Evolutionary conservation across 2,888 invertebrate species (phyloP).

Genomic region (Agapostemon virescens): DNA sequence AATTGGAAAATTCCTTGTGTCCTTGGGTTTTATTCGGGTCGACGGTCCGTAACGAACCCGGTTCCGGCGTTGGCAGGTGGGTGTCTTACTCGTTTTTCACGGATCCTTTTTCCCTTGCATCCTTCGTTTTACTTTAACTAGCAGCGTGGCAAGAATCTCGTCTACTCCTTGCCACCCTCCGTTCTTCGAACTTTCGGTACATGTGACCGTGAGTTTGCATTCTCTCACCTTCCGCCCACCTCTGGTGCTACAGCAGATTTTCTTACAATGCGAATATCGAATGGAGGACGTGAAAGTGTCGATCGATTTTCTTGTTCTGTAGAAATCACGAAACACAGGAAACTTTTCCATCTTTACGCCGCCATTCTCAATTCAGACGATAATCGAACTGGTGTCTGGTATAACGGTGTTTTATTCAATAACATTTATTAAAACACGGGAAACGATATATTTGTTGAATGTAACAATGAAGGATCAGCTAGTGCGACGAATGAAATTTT

Average conservation of each 20-base stretch:
- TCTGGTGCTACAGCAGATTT: background rate
- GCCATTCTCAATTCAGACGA: too few relatives aligned
- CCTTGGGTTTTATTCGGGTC: conserved; percentile 43
- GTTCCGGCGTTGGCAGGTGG: conserved; percentile 47
- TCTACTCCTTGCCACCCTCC: background rate
- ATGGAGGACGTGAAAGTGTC: background rate
- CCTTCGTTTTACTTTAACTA: conserved; percentile 22
- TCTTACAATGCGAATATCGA: background rate
- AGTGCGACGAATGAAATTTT: too few relatives aligned
- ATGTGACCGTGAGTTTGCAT: conserved; percentile 12
- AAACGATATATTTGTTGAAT: too few relatives aligned
- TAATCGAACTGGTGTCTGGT: too few relatives aligned
- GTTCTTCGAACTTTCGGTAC: background rate
- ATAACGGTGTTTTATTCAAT: too few relatives aligned
- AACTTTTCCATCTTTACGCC: background rate
- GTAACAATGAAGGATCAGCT: too few relatives aligned
- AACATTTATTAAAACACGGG: too few relatives aligned
- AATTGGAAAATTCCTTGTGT: conserved; percentile 71
- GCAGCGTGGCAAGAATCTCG: conserved; percentile 3
- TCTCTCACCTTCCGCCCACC: background rate
- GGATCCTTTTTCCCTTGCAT: conserved; percentile 22
- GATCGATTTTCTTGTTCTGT: background rate
- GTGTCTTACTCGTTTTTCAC: conserved; percentile 31
- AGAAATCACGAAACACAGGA: background rate
- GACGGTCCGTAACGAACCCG: conserved; percentile 57